Conservation (phyloP, 2,888 invertebrate genomes). For the Drosophila gaucha region DNA sequence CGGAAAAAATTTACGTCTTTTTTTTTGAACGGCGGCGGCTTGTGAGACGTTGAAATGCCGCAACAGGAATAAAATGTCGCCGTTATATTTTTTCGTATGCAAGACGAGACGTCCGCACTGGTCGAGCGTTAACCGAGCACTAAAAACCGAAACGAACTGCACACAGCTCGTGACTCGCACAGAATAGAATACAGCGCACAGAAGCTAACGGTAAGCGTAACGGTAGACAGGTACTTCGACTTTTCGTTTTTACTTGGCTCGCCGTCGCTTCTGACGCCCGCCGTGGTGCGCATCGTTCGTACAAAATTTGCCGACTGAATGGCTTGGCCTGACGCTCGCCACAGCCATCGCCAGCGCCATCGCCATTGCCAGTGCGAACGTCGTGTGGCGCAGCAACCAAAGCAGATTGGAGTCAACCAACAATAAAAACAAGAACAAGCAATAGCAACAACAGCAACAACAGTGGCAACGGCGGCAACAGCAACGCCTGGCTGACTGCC, state of each 20-base stretch:
- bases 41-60: not conserved
- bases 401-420: constrained; percentile 82
- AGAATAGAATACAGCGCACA: constrained; percentile 17
- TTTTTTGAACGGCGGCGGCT: not conserved
- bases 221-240: constrained; percentile 59
- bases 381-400: constrained; percentile 79
- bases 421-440: constrained; percentile 77
- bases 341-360: constrained; percentile 26
- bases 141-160: constrained; percentile 42
- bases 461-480: constrained; percentile 56
- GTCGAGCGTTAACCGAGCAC: constrained; percentile 61
- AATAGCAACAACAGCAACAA: constrained; percentile 43
- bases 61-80: not conserved
- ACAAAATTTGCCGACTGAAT: constrained; percentile 75
- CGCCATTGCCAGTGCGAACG: constrained; percentile 39
- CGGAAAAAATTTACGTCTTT: constrained; percentile 57
- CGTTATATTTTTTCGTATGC: not conserved
- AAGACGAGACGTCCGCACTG: constrained; percentile 52
- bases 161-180: constrained; percentile 17
- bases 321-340: constrained; percentile 33
- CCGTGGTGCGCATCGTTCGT: constrained; percentile 57
- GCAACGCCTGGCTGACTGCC: constrained; percentile 73
- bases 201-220: constrained; percentile 56
- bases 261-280: constrained; percentile 45
- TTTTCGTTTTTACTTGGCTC: constrained; percentile 62